Evolutionary conservation across 2,113 vertebrate genomes (phyloP).

Genomic region (Condylura cristata): DNA sequence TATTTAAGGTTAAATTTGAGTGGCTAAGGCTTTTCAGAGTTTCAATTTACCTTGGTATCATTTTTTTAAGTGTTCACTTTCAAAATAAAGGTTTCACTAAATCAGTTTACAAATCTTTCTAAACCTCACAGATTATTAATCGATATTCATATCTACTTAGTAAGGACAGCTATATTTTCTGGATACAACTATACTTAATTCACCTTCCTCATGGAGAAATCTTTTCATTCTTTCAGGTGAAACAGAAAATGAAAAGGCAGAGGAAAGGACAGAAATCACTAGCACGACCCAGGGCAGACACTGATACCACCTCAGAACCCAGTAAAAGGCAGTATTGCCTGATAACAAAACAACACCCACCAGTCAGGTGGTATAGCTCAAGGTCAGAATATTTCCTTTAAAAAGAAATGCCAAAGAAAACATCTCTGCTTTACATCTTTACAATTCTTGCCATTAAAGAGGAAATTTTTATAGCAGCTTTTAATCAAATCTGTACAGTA

Average conservation of each 20-base stretch:
- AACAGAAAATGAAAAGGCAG: neutral
- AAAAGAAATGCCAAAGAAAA: neutral
- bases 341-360: neutral
- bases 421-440: neutral
- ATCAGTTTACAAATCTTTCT: neutral
- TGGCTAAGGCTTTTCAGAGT: constrained; percentile 9
- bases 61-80: constrained; percentile 70
- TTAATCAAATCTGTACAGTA: neutral
- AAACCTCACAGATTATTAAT: neutral
- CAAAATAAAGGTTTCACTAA: constrained; percentile 45
- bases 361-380: neutral
- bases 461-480: neutral
- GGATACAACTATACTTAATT: neutral
- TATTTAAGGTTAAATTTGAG: neutral
- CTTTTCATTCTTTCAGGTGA: neutral
- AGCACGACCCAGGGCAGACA: neutral
- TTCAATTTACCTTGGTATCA: constrained; percentile 62
- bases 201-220: neutral
- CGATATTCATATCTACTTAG: neutral
- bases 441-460: neutral
- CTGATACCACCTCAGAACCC: neutral
- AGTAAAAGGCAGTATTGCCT: neutral
- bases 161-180: neutral
- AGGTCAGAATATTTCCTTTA: neutral
- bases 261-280: neutral